phyloP scores from a whole-genome alignment of 2,888 invertebrate genomes.

The Stenotaenia linearis region DNA sequence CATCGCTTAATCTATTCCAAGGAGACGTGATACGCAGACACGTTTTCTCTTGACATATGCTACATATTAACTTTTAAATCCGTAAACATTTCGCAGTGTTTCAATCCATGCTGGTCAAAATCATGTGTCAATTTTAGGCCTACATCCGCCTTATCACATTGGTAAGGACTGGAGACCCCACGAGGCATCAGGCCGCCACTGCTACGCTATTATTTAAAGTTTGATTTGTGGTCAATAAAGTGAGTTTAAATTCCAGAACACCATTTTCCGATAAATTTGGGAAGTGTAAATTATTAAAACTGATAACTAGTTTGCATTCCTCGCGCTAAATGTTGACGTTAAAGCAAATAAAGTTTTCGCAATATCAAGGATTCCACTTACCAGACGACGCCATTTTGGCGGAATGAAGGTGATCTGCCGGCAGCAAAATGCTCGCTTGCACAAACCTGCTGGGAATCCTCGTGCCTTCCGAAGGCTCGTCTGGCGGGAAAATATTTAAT shows the following conservation, averaged over 20 bases:
- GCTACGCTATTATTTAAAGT: background rate
- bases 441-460: background rate
- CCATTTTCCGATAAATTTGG: background rate
- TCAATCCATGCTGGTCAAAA: background rate
- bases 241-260: background rate
- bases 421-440: background rate
- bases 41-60: background rate
- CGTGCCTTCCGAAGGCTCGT: background rate
- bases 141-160: background rate
- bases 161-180: background rate
- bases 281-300: background rate
- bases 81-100: background rate
- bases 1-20: background rate
- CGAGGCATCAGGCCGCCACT: constrained; percentile 9
- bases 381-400: constrained; percentile 29
- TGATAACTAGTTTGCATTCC: background rate
- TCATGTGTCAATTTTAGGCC: background rate
- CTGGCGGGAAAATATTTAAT: background rate
- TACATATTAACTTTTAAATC: background rate
- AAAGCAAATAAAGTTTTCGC: background rate
- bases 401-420: constrained; percentile 15
- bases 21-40: background rate
- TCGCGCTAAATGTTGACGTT: background rate
- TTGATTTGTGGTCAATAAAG: background rate
- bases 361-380: constrained; percentile 24